These are phyloP conservation scores for Idris sp. DNA, from an alignment of 1,140 invertebrate genomes.

Conservation along the genomic window DNA sequence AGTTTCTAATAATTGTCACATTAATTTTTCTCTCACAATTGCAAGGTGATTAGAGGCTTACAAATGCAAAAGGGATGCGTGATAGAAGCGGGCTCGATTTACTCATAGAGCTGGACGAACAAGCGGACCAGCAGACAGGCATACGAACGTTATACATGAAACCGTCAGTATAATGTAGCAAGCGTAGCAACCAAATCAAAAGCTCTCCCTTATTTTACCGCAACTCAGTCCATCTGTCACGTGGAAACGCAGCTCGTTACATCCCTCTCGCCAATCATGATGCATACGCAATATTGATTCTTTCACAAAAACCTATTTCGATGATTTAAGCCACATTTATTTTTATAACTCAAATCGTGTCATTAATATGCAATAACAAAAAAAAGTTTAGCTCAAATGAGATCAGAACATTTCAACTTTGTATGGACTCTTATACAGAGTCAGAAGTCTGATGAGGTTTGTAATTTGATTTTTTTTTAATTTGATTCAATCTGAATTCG, in stretches of 20 bases:
- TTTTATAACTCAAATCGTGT: constrained; percentile 38
- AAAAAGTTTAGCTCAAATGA: too few species aligned
- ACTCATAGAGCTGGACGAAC: constrained; percentile 24
- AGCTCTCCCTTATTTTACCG: constrained; percentile 59
- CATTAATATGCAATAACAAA: background rate
- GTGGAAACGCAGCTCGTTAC: constrained; percentile 54
- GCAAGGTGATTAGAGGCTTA: constrained; percentile 44
- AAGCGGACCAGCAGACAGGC: constrained; percentile 58
- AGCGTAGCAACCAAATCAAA: constrained; percentile 67
- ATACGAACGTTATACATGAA: constrained; percentile 63
- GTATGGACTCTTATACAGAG: too few species aligned
- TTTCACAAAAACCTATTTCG: constrained; percentile 46
- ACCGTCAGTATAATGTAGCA: constrained; percentile 67
- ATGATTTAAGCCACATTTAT: constrained; percentile 51
- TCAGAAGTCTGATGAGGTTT: too few species aligned
- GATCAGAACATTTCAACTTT: too few species aligned
- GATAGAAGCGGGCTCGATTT: constrained; percentile 20
- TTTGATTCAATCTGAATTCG: too few species aligned
- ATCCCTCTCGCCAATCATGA: constrained; percentile 57
- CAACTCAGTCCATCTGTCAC: constrained; percentile 69
- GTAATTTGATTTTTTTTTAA: too few species aligned
- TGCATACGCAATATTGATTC: constrained; percentile 56
- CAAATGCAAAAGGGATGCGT: constrained; percentile 37
- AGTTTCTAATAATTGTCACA: too few species aligned
- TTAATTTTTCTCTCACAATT: constrained; percentile 50